Base-by-base conservation (phyloP, 92 coral and sea anemone genomes). In the Zoanthus gigantus region DNA sequence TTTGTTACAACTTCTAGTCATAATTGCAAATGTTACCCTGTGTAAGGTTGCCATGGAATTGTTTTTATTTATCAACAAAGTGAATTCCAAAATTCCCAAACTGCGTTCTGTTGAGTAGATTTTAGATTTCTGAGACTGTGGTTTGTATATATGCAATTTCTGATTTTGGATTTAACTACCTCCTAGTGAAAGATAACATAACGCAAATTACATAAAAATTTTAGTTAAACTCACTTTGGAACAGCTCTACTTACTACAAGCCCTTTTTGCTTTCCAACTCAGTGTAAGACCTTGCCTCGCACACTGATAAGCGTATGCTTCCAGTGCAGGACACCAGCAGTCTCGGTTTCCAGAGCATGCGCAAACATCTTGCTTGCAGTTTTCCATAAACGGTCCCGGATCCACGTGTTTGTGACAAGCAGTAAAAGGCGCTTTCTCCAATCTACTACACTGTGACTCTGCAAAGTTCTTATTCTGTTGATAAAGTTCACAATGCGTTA, bases 301-400 rank as follows among this genome's bases (percentile, higher is more conserved):
- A 32, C 95, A 93, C 68, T 90, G 92, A 42, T 84, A 85, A 6
- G 93, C 95, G 85, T 93, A 93, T 31, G 93, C 93, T 16, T 86
- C 88, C 53, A 93, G 50, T 12, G 88, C 88, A 15, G 95, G 90
- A 29, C 95, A 93, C 13, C 76, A 86, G 58, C 95, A 93, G 72
- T 88, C 93, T 72, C 87, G 69, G 9, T 83, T 71, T 12, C 89
- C 90, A 60, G 75, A 50, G 65, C 95, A 93, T 13, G 89, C 90
- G 81, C 95, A 93, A 0, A 93, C 92, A 71, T 93, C 95, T 54
- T 90, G 89, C 69, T 90, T 84, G 76, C 95, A 93, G 82, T 93
- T 92, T 87, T 90, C 90, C 3, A 93, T 44, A 83, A 93, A 93
- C 61, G 87, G 93, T 68, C 72, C 84, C 7, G 93, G 95, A 12